A percentile compares a stretch with the other conserved stretches of the same genome.
Conservation (phyloP, 2,888 invertebrate species). For the Biston betularia region DNA sequence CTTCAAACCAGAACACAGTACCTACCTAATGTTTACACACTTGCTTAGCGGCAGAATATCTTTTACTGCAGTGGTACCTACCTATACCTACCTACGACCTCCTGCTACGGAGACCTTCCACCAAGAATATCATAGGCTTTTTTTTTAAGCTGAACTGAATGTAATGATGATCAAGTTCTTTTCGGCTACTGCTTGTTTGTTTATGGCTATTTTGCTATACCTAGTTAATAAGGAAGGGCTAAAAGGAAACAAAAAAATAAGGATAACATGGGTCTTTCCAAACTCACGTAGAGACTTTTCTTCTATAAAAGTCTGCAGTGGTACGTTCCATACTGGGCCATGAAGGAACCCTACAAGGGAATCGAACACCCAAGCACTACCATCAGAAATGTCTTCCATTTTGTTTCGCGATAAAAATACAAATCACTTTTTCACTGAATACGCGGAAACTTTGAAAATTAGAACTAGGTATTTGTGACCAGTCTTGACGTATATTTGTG, state of each 20-base stretch:
- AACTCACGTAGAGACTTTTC: constrained; percentile 95
- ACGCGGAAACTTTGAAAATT: constrained; percentile 18
- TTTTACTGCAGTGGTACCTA: too few species aligned
- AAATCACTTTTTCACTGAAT: background rate
- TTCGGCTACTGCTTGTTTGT: background rate
- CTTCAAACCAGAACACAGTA: too few species aligned
- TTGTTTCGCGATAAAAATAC: background rate
- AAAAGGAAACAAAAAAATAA: background rate
- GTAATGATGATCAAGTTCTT: too few species aligned
- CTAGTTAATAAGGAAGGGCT: background rate
- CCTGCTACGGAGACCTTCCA: too few species aligned
- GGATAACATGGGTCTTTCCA: background rate
- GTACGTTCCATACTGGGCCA: constrained; percentile 97
- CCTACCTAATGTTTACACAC: too few species aligned
- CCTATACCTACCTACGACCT: too few species aligned
- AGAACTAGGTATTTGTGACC: background rate
- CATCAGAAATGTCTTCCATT: constrained; percentile 80
- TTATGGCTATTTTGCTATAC: background rate
- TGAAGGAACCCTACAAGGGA: constrained; percentile 96
- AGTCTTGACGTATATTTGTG: constrained; percentile 61
- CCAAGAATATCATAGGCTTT: too few species aligned
- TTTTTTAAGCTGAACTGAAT: too few species aligned
- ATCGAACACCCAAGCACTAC: constrained; percentile 96
- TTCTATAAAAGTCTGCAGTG: constrained; percentile 96
- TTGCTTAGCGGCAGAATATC: too few species aligned